Conservation (phyloP, 1,140 invertebrate genomes). For the Harlomillsia oculata region DNA sequence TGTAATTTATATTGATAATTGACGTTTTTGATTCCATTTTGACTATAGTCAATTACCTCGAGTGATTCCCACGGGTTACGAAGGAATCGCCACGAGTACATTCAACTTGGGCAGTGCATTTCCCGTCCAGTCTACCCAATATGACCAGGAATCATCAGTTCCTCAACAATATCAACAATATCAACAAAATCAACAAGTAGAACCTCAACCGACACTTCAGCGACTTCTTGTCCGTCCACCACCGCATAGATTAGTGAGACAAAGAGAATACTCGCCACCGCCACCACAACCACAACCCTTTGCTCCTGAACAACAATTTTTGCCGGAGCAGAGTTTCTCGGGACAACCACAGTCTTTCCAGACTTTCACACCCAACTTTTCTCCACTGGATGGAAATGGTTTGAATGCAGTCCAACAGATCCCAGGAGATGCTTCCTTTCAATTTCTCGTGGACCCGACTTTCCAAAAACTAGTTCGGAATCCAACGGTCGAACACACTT, state of each 20-base stretch:
- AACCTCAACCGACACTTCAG: slow-evolving; percentile 4
- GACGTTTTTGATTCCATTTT: background rate
- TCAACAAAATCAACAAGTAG: background rate
- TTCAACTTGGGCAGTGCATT: slow-evolving; percentile 22
- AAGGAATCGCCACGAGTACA: slow-evolving; percentile 25
- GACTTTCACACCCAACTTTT: background rate
- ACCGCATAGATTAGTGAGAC: background rate
- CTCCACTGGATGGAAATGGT: slow-evolving; percentile 1
- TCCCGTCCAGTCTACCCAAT: background rate
- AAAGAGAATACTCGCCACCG: too few relatives aligned
- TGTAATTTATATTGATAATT: background rate
- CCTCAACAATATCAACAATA: background rate
- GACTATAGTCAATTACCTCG: slow-evolving; percentile 7
- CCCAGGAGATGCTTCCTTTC: background rate
- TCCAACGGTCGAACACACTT: slow-evolving; percentile 20
- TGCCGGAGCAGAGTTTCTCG: background rate
- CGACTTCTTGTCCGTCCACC: background rate
- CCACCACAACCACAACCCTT: background rate
- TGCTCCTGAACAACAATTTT: background rate
- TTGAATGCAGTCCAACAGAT: slow-evolving; percentile 2
- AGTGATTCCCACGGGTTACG: slow-evolving; percentile 28
- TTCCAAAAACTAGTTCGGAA: slow-evolving; percentile 7
- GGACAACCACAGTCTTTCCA: background rate
- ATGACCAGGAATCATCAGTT: background rate
- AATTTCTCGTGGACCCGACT: background rate